Conservation (phyloP, 35 echinoderm and acorn worm genomes). For the Ophiothrix spiculata region DNA sequence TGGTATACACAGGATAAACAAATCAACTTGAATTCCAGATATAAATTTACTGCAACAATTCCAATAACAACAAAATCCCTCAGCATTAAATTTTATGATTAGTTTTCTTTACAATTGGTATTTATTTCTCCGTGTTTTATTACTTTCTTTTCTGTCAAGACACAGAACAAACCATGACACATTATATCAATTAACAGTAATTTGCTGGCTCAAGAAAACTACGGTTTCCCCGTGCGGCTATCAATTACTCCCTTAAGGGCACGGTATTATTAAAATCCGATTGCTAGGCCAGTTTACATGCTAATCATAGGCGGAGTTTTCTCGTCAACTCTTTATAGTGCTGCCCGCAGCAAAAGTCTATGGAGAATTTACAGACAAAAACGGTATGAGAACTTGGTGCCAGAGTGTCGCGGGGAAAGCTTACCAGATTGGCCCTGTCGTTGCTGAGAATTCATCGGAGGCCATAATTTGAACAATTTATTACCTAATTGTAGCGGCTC, state of each 20-base stretch:
- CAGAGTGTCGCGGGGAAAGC: not conserved
- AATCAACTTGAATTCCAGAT: too few species aligned
- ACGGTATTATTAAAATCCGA: conserved; percentile 29
- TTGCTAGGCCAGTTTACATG: not conserved
- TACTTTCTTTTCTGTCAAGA: too few species aligned
- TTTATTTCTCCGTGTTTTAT: too few species aligned
- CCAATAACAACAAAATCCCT: too few species aligned
- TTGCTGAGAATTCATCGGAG: conserved; percentile 15
- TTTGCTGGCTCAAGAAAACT: not conserved
- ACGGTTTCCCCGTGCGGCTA: conserved; percentile 17
- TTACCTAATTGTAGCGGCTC: conserved; percentile 16
- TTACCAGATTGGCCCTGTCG: not conserved
- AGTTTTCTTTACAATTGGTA: too few species aligned
- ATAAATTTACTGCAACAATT: too few species aligned
- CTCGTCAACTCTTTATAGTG: not conserved
- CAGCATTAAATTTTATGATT: too few species aligned
- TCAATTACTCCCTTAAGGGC: conserved; percentile 7
- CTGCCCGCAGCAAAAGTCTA: not conserved
- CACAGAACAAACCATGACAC: too few species aligned
- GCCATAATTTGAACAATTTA: conserved; percentile 13
- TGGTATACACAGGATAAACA: too few species aligned
- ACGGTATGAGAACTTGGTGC: not conserved
- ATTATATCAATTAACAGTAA: conserved; percentile 26
- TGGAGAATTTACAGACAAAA: not conserved
- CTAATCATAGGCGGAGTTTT: not conserved